Base-by-base conservation (phyloP, 1,140 invertebrate genomes). In the Pachypsylla venusta region DNA sequence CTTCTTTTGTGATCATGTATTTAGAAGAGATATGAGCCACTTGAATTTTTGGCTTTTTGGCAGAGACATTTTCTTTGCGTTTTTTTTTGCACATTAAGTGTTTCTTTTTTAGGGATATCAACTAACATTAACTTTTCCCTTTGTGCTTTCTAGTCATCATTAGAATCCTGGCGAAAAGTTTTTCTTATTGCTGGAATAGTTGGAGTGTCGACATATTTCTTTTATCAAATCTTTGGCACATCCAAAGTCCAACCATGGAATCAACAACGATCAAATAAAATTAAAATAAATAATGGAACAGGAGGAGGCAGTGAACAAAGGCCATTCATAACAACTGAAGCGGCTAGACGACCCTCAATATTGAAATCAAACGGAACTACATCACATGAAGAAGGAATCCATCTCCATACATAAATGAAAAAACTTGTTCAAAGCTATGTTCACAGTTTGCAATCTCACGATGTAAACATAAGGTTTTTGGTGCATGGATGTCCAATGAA, bases 161-260 rank as follows among this genome's bases (percentile, higher is more conserved):
- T 81, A 20, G 74, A 79, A 2, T 76, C 83, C 30, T 90, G 87
- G 87, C 75, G 81, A 56, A 78, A 70, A 24, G 82, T 87, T 1
- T 89, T 89, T 67, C 80, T 76, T 57, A 73, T 86, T 10, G 74
- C 81, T 14, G 74, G 80, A 2, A 73, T 74, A 7, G 75, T 89
- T 2, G 79, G 81, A 14, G 71, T 80, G 25, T 69, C 74, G 5
- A 87, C 85, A 0, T 85, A 84, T 62, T 59, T 83, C 0, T 64
- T 85, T 1, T 90, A 80, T 65, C 77, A 84, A 66, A 73, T 86
- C 54, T 83, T 78, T 65, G 82, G 80, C 0, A 81, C 81, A 1
- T 80, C 75, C 20, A 77, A 82, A 20, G 75, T 80, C 59, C 80
- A 81, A 64, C 56, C 71, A 0, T 82, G 80, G 80, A 81, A 81